A percentile compares a stretch with the other conserved stretches of the same genome.
phyloP scores from a whole-genome alignment of 2,888 invertebrate genomes.

The Lasioglossum zephyrum region DNA sequence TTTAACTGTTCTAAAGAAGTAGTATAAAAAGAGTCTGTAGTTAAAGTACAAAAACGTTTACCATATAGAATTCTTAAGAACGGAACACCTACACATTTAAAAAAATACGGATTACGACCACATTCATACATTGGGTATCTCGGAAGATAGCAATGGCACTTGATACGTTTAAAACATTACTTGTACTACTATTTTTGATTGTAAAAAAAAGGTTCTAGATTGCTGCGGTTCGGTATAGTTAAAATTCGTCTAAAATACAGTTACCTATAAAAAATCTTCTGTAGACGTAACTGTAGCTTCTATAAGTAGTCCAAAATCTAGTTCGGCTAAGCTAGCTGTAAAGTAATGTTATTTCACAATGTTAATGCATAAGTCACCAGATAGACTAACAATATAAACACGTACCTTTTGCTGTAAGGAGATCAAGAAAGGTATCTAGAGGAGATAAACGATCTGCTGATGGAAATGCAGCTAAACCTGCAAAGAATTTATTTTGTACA shows the following conservation, averaged over 20 bases:
- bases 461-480: conserved; percentile 90
- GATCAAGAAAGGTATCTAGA: conserved; percentile 93
- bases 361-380: neutral
- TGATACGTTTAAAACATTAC: conserved; percentile 20
- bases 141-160: conserved; percentile 55
- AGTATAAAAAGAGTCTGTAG: neutral
- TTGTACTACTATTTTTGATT: conserved; percentile 40
- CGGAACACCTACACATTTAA: conserved; percentile 9
- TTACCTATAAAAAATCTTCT: conserved; percentile 84
- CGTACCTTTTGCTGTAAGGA: conserved; percentile 91
- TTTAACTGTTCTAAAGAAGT: neutral
- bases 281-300: conserved; percentile 91
- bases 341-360: conserved; percentile 45
- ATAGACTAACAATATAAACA: neutral
- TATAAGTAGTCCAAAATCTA: conserved; percentile 93
- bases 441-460: conserved; percentile 91
- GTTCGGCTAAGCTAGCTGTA: conserved; percentile 91
- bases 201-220: conserved; percentile 4
- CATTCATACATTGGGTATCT: conserved; percentile 25
- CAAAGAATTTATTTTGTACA: conserved; percentile 41
- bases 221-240: neutral
- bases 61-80: conserved; percentile 3
- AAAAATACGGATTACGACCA: conserved; percentile 29
- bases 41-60: conserved; percentile 17
- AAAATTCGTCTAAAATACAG: conserved; percentile 20